Conservation (phyloP, 2,113 vertebrate species). For the Ctenomys sociabilis region DNA sequence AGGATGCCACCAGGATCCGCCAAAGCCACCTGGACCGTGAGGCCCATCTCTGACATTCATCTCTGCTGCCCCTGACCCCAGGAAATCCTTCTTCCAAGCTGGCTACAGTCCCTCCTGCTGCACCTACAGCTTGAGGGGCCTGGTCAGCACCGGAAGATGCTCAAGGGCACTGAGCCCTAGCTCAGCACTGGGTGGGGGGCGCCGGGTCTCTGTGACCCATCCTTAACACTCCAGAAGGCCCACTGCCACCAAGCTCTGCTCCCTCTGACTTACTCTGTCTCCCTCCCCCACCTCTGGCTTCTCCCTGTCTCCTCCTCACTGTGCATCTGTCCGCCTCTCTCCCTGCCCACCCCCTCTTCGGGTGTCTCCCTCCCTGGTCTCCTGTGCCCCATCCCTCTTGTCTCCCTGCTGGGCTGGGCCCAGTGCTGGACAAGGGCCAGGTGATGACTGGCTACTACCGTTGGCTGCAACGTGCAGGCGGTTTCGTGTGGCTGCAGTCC, state of each 20-base stretch:
- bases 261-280: background rate
- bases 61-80: background rate
- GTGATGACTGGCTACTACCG: constrained; percentile 94
- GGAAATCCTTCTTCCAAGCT: background rate
- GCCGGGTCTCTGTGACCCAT: background rate
- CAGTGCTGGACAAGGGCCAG: constrained; percentile 95
- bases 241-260: fast-evolving
- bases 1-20: constrained; percentile 91
- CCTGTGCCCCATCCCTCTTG: background rate
- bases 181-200: background rate
- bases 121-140: background rate
- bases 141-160: background rate
- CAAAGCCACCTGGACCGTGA: constrained; percentile 94
- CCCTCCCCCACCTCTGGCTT: background rate
- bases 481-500: constrained; percentile 94
- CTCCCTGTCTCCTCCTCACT: background rate
- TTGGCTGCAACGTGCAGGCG: constrained; percentile 93
- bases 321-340: background rate
- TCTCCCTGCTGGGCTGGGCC: constrained; percentile 15
- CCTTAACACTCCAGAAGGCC: background rate
- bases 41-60: background rate
- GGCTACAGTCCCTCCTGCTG: background rate
- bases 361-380: background rate
- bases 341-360: no score
- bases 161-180: background rate